Base-by-base conservation (phyloP, 1,140 invertebrate genomes). In the Drepana arcuata region DNA sequence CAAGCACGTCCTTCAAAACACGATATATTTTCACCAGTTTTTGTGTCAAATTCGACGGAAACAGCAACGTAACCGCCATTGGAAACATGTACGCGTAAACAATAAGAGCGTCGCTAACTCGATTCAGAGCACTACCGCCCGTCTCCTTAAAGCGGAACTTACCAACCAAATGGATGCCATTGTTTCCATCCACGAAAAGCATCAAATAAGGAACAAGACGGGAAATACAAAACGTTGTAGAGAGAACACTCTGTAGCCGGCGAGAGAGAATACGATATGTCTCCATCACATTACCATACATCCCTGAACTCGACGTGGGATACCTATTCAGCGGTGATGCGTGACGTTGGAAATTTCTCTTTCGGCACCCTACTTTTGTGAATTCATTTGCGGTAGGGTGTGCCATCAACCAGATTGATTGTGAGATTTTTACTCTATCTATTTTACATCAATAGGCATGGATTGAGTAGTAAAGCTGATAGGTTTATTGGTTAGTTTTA, bases 271-370 rank as follows among this genome's bases (percentile, higher is more conserved):
- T 60, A 49, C 59, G 52, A 72, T 75, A 71, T 44, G 51, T 71
- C 60, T 65, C 66, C 64, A 66, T 75, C 54, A 60, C 56, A 69
- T 71, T 75, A 63, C 51, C 68, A 75, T 71, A 66, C 56, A 70
- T 68, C 66, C 53, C 58, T 56, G 39, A 48, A 49, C 39, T 52
- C 36, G 47, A 48, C 38, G 36, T 32, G 48, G 34, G 41, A 50
- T 49, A 41, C 41, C 35, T 49, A 48, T 49, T 52, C 41, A 37
- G 48, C 48, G 56, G 31, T 60, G 51, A 64, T 58, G 40, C 42
- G 56, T 57, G 48, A 58, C 49, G 39, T 41, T 44, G 45, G 45
- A 43, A 40, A 45, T 44, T 49, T 34, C 31, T 47, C 35, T 46
- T 46, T 45, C 15, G 25, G 13, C 13, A 25, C 25, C 26, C 28